phyloP scores from a whole-genome alignment of 2,888 invertebrate species.

The Melangyna quadrimaculata region DNA sequence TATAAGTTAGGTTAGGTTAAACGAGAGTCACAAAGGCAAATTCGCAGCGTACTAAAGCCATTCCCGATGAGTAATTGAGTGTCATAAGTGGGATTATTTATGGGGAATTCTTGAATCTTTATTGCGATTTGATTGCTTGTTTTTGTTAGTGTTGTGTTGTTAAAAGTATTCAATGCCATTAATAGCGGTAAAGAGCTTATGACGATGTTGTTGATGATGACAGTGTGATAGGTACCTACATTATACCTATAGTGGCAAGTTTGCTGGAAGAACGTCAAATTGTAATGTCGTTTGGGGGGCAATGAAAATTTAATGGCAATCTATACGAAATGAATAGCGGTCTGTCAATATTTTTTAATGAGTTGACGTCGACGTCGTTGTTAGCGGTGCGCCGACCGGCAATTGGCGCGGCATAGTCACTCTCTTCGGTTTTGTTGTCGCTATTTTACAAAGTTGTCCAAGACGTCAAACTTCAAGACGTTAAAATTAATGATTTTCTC shows the following conservation, averaged over 20 bases:
- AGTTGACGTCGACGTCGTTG: conserved; percentile 33
- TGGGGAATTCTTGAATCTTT: conserved; percentile 53
- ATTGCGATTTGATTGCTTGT: conserved; percentile 57
- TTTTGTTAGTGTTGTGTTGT: background rate
- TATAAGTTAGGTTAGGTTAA: too few species aligned
- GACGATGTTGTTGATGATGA: conserved; percentile 36
- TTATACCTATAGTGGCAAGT: conserved; percentile 30
- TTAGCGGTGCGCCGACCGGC: background rate
- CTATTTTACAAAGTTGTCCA: conserved; percentile 28
- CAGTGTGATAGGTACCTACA: too few species aligned
- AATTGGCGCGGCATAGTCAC: too few species aligned
- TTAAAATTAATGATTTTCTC: conserved; percentile 41
- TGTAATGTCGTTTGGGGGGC: conserved; percentile 51
- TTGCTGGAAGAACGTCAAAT: conserved; percentile 45
- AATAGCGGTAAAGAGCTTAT: conserved; percentile 25
- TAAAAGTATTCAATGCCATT: background rate
- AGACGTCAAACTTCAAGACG: conserved; percentile 32
- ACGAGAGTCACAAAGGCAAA: too few species aligned
- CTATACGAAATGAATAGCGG: conserved; percentile 30
- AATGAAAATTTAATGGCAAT: conserved; percentile 66
- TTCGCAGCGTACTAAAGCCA: conserved; percentile 9
- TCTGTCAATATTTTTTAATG: conserved; percentile 42
- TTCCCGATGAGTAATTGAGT: conserved; percentile 66
- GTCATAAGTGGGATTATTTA: conserved; percentile 67
- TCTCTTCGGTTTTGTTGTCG: background rate